Percentiles rank a stretch among this genome's conserved stretches.
These are phyloP conservation scores for Drosophila punjabiensis DNA, from an alignment of 1,140 invertebrate genomes.

Conservation along the genomic window DNA sequence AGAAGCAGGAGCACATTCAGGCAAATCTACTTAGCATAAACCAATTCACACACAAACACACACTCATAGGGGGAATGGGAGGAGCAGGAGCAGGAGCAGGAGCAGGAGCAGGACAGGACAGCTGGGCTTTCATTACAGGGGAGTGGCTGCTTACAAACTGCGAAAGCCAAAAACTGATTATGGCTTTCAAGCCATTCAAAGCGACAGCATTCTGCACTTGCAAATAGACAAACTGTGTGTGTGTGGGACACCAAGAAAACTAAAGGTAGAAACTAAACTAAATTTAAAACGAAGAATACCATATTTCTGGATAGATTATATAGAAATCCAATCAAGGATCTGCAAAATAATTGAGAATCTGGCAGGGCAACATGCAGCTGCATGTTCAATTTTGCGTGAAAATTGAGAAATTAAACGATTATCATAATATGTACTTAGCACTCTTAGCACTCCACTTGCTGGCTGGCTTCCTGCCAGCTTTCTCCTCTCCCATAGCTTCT, in stretches of 20 bases:
- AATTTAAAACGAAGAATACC: neutral
- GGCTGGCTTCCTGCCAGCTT: neutral
- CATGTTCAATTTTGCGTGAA: constrained; percentile 11
- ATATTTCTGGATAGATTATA: neutral
- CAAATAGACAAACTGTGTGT: constrained; percentile 17
- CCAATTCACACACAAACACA: constrained; percentile 57
- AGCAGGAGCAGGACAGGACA: neutral
- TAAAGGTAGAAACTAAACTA: neutral
- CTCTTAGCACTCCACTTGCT: constrained; percentile 6
- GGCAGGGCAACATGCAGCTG: neutral
- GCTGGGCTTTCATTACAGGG: constrained; percentile 40
- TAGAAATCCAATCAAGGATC: neutral
- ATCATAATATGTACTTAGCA: constrained; percentile 34
- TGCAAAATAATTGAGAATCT: neutral
- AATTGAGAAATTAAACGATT: constrained; percentile 21
- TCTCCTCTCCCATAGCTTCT: neutral
- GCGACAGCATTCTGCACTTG: constrained; percentile 46
- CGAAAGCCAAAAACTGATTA: constrained; percentile 78
- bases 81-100: neutral
- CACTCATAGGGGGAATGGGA: neutral
- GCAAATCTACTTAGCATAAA: constrained; percentile 79
- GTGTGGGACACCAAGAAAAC: neutral
- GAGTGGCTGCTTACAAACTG: constrained; percentile 62
- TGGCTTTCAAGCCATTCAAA: constrained; percentile 59
- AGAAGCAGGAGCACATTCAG: constrained; percentile 51